Conservation (phyloP, 2,888 invertebrate species). For the Coenonympha glycerion region DNA sequence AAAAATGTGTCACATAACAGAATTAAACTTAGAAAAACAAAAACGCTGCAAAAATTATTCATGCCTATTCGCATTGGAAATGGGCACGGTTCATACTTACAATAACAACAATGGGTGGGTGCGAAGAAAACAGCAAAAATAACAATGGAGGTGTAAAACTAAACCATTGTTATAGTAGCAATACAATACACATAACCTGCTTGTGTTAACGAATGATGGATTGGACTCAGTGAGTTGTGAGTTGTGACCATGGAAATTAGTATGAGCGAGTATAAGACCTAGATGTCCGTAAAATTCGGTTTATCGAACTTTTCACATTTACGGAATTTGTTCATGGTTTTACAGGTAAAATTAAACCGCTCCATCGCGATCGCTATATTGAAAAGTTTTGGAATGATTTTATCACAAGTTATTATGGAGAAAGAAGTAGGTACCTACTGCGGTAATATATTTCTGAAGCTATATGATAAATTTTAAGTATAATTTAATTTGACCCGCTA, state of each 20-base stretch:
- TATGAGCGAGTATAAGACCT: neutral
- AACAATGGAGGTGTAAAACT: conserved; percentile 8
- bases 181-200: conserved; percentile 15
- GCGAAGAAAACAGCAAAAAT: conserved; percentile 18
- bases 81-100: conserved; percentile 4
- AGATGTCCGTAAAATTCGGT: too few species aligned
- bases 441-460: too few species aligned
- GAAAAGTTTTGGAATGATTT: too few species aligned
- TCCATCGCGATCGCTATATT: too few species aligned
- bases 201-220: conserved; percentile 11
- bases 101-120: conserved; percentile 15
- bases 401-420: too few species aligned
- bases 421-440: too few species aligned
- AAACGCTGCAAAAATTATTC: conserved; percentile 1
- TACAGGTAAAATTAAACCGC: too few species aligned
- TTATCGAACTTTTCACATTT: too few species aligned
- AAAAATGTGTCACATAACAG: neutral
- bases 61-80: conserved; percentile 1
- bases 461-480: too few species aligned
- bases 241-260: conserved; percentile 1
- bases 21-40: neutral
- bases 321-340: too few species aligned
- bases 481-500: too few species aligned
- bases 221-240: conserved; percentile 2
- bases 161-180: conserved; percentile 14